Conservation (phyloP, 2,113 vertebrate species). For the Pholis gunnellus region DNA sequence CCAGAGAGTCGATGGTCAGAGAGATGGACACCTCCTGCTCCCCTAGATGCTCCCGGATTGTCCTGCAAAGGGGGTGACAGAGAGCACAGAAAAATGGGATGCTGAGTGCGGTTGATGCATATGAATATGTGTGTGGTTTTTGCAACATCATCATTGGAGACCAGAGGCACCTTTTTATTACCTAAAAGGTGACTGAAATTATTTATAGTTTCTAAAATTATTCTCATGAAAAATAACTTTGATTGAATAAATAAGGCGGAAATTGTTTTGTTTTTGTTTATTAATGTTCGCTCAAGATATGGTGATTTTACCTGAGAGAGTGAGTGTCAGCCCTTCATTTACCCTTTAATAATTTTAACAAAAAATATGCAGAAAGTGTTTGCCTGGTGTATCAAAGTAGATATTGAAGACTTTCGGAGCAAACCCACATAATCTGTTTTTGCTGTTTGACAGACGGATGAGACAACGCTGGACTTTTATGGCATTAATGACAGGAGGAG, state of each 20-base stretch:
- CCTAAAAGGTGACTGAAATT: background rate
- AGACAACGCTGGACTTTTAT: background rate
- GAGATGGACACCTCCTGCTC: constrained; percentile 95
- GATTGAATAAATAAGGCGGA: background rate
- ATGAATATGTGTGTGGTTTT: background rate
- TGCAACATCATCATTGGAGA: background rate
- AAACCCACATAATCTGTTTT: background rate
- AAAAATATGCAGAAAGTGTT: background rate
- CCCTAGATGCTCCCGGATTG: constrained; percentile 93
- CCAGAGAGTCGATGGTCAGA: constrained; percentile 91
- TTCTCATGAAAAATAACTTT: background rate
- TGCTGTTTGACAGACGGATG: constrained; percentile 8
- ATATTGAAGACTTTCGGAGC: background rate
- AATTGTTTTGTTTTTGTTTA: background rate
- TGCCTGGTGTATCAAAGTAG: background rate
- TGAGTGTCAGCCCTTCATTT: background rate
- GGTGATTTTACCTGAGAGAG: background rate
- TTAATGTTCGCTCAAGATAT: background rate
- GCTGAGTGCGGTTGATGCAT: background rate
- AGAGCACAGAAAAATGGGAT: background rate
- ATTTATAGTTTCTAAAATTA: background rate
- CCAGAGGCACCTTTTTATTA: background rate
- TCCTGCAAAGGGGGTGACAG: constrained; percentile 81
- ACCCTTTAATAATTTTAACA: background rate
- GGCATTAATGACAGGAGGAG: constrained; percentile 6